Evolutionary conservation across 2,113 vertebrate genomes (phyloP).

Genomic region (Carassius auratus): DNA sequence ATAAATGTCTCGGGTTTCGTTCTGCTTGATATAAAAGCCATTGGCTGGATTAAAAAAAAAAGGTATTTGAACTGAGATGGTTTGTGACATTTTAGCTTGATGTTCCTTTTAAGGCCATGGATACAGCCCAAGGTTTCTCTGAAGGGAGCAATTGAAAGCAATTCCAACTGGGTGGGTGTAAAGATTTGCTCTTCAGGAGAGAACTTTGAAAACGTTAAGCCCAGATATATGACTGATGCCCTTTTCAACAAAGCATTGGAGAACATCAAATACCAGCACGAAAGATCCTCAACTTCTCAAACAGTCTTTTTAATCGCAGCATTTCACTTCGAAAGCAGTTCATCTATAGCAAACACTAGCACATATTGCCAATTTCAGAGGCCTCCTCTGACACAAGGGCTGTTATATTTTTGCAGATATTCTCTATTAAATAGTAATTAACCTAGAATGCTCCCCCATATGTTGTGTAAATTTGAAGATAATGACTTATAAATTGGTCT

Average conservation of each 20-base stretch:
- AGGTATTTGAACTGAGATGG: background rate
- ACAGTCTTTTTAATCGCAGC: slow-evolving; percentile 26
- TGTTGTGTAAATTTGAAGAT: slow-evolving; percentile 63
- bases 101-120: slow-evolving; percentile 24
- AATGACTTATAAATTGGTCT: slow-evolving; percentile 63
- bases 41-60: too few species aligned
- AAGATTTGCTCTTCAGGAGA: slow-evolving; percentile 29
- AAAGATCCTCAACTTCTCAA: slow-evolving; percentile 12
- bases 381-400: slow-evolving; percentile 31
- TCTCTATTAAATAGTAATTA: slow-evolving; percentile 65
- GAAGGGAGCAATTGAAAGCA: slow-evolving; percentile 1
- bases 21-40: too few species aligned
- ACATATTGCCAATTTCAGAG: slow-evolving; percentile 32
- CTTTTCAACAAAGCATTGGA: slow-evolving; percentile 9
- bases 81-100: slow-evolving; percentile 37
- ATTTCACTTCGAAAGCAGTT: background rate
- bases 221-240: slow-evolving; percentile 23
- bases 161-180: background rate
- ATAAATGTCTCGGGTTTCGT: too few species aligned
- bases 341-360: slow-evolving; percentile 39
- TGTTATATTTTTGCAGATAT: slow-evolving; percentile 42
- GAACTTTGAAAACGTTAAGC: slow-evolving; percentile 37
- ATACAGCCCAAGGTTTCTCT: slow-evolving; percentile 1
- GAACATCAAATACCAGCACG: slow-evolving; percentile 4
- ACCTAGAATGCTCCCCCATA: slow-evolving; percentile 57